Evolutionary conservation across 2,888 invertebrate genomes (phyloP).

Genomic region (Myopa testacea): DNA sequence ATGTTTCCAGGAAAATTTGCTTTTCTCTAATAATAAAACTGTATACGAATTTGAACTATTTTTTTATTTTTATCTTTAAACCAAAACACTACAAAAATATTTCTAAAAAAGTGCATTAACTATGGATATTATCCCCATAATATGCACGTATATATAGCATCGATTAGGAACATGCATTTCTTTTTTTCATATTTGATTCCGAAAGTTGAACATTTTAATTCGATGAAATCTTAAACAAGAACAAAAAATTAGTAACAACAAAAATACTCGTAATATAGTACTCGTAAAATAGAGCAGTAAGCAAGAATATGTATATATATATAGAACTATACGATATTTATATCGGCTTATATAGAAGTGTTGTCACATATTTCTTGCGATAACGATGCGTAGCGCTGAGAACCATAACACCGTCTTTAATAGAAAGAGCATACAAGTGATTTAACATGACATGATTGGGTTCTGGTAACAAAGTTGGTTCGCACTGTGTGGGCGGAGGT

Average conservation of each 20-base stretch:
- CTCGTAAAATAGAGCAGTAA: too few species aligned
- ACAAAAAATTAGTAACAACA: not conserved
- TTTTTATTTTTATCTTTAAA: too few species aligned
- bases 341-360: slow-evolving; percentile 97
- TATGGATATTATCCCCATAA: too few species aligned
- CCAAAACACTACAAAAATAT: too few species aligned
- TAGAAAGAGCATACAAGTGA: slow-evolving; percentile 98
- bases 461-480: slow-evolving; percentile 98
- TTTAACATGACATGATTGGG: slow-evolving; percentile 99
- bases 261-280: too few species aligned
- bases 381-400: slow-evolving; percentile 98
- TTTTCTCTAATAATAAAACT: too few species aligned
- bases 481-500: slow-evolving; percentile 76
- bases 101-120: too few species aligned
- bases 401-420: slow-evolving; percentile 99
- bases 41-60: too few species aligned
- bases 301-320: too few species aligned
- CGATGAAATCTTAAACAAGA: not conserved
- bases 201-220: not conserved
- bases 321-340: slow-evolving; percentile 65
- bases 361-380: slow-evolving; percentile 99
- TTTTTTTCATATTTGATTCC: not conserved
- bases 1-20: too few species aligned
- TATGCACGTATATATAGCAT: too few species aligned
- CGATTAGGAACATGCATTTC: too few species aligned